These are phyloP conservation scores for Thelaira solivaga DNA, from an alignment of 2,888 invertebrate species.

Conservation along the genomic window DNA sequence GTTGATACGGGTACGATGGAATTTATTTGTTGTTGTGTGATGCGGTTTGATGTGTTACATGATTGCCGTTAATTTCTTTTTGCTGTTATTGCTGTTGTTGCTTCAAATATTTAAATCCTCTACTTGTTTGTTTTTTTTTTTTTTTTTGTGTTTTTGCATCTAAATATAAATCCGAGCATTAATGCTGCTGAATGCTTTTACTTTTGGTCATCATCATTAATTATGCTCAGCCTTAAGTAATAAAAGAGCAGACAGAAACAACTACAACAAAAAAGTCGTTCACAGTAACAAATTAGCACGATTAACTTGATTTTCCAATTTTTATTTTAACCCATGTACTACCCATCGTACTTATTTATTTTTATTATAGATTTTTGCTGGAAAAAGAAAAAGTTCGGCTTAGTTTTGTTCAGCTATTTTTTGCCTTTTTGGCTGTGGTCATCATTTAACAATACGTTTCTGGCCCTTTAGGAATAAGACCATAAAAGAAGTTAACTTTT, in stretches of 20 bases:
- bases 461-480: constrained; percentile 57
- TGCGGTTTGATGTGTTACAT: constrained; percentile 10
- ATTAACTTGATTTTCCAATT: constrained; percentile 42
- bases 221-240: constrained; percentile 53
- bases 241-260: neutral
- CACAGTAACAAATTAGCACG: constrained; percentile 60
- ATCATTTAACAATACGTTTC: constrained; percentile 56
- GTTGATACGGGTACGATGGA: constrained; percentile 44
- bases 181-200: constrained; percentile 3
- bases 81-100: neutral
- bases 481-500: constrained; percentile 51
- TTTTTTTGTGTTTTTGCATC: neutral
- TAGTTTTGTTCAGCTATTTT: constrained; percentile 14
- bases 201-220: constrained; percentile 59
- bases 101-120: constrained; percentile 40
- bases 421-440: constrained; percentile 29
- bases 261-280: constrained; percentile 21
- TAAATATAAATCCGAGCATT: no score
- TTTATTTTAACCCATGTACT: constrained; percentile 38
- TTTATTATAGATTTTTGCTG: constrained; percentile 39
- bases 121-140: neutral
- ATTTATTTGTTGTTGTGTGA: constrained; percentile 46
- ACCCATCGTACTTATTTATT: neutral
- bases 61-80: neutral
- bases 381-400: constrained; percentile 44